Evolutionary conservation across 1,140 invertebrate genomes (phyloP), one percentile per base, ranked within the genome.

Genomic region (Whitmania pigra): DNA sequence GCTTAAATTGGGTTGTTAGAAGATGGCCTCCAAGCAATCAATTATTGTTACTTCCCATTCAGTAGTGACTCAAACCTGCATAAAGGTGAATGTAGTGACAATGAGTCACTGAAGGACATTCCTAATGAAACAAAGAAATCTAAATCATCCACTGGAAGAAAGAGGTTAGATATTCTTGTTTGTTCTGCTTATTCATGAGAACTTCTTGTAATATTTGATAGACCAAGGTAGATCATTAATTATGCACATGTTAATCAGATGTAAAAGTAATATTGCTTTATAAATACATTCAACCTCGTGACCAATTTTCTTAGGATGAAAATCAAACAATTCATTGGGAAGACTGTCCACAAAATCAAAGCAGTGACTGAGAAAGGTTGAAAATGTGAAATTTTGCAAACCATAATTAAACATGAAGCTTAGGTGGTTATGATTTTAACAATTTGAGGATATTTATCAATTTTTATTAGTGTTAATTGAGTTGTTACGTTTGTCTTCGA

Each of bases 341-440:
- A 90, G 77, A 94, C 92, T 0, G 90, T 94, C 77, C 88, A 89
- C 76, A 94, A 91, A 79, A 91, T 93, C 0, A 93, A 92, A 79
- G 90, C 88, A 49, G 88, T 94, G 9, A 91, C 92, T 57, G 91
- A 93, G 77, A 89, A 82, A 90, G 78, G 81, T 76, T 70, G 53
- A 22, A 71, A 70, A 20, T 71, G 25, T 36, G 57, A 6, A 74
- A 15, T 63, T 31, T 63, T 13, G 11, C 9, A 31, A 25, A 1
- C 11, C 11, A 7, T 63, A 25, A 63, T 13, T 63, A 25, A 5
- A 63, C 22, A 5, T 57, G 54, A 63, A 63, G 11, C 20, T 18
- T 18, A 7, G 0, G 11, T 2, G 22, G 9, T 63, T 20, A 63
- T 63, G 43, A 6, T 49, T 15, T 49, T 49, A 17, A 17, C 13